Evolutionary conservation across 2,888 invertebrate species (phyloP).

Genomic region (Lamproptera curius): DNA sequence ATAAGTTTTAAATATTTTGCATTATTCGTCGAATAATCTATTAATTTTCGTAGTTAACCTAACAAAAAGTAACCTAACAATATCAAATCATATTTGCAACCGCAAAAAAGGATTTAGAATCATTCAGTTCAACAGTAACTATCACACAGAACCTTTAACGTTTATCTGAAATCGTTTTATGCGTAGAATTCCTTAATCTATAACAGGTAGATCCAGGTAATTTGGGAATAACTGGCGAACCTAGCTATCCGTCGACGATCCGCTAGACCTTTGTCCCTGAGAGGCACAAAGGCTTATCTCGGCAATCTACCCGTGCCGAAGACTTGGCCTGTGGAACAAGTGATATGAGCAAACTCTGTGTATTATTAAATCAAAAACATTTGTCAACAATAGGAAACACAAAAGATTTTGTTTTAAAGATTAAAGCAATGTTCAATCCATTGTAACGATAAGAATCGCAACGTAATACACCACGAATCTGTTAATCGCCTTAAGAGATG

Average conservation of each 20-base stretch:
- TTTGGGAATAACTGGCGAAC: conserved; percentile 14
- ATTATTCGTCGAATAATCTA: background rate
- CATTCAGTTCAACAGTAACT: background rate
- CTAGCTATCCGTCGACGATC: conserved; percentile 36
- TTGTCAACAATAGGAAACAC: too few species aligned
- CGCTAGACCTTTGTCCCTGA: conserved; percentile 57
- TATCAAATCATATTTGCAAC: too few species aligned
- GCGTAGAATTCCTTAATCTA: conserved; percentile 1
- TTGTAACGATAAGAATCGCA: too few species aligned
- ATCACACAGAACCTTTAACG: background rate
- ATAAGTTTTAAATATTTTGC: too few species aligned
- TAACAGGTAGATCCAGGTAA: conserved; percentile 6
- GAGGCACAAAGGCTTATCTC: conserved; percentile 52
- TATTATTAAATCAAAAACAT: too few species aligned
- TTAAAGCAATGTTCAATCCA: too few species aligned
- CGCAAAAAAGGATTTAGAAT: too few species aligned
- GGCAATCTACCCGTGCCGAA: conserved; percentile 37
- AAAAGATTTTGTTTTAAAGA: too few species aligned
- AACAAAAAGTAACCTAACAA: background rate
- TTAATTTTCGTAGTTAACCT: background rate
- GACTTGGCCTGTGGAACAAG: conserved; percentile 27
- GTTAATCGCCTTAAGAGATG: too few species aligned
- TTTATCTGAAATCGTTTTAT: background rate
- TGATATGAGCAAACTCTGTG: conserved; percentile 20
- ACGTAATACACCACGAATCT: too few species aligned